Conservation (phyloP, 2,888 invertebrate species). For the Agrotis segetum region DNA sequence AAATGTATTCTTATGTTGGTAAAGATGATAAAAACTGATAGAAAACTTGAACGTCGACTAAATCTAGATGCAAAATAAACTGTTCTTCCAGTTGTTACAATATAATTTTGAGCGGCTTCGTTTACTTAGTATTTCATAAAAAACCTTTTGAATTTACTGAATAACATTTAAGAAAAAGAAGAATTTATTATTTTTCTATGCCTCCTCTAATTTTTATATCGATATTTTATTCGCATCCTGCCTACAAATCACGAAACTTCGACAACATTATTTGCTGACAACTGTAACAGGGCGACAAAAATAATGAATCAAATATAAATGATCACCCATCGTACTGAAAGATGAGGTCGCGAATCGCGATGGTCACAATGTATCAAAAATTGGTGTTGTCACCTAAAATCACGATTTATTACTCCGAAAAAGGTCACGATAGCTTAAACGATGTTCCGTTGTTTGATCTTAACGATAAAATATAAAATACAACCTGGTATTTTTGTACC, state of each 20-base stretch:
- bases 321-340: slow-evolving; percentile 19
- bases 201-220: background rate
- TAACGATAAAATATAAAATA: slow-evolving; percentile 26
- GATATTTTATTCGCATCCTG: background rate
- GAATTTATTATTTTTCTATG: background rate
- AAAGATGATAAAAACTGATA: slow-evolving; percentile 54
- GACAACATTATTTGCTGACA: background rate
- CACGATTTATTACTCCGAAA: slow-evolving; percentile 49
- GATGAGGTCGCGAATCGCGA: slow-evolving; percentile 10
- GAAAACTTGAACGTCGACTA: slow-evolving; percentile 36
- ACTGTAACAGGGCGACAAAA: background rate
- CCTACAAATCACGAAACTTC: background rate
- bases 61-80: slow-evolving; percentile 36
- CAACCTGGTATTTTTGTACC: slow-evolving; percentile 21
- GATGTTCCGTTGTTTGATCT: slow-evolving; percentile 29
- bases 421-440: slow-evolving; percentile 35
- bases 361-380: slow-evolving; percentile 49
- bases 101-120: slow-evolving; percentile 21
- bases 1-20: slow-evolving; percentile 53
- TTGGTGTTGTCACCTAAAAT: slow-evolving; percentile 48
- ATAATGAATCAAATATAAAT: slow-evolving; percentile 15
- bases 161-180: background rate
- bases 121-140: background rate
- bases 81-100: slow-evolving; percentile 24
- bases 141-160: background rate